phyloP scores from a whole-genome alignment of 92 coral and sea anemone species.

The Plumapathes pennacea region DNA sequence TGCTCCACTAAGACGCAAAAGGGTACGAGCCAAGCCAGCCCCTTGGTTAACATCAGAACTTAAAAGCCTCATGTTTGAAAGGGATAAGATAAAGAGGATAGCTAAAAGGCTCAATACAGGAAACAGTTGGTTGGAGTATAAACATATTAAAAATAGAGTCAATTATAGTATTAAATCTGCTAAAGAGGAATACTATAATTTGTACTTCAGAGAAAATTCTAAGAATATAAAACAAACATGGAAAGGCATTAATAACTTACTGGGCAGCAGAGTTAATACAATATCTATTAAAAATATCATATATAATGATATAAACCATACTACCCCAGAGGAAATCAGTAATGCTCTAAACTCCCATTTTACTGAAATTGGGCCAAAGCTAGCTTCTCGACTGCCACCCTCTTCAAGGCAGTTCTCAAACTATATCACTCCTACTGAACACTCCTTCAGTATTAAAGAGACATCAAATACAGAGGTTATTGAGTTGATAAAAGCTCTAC shows the following conservation, averaged over 20 bases:
- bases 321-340: slow-evolving; percentile 23
- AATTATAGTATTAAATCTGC: slow-evolving; percentile 3
- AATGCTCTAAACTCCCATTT: slow-evolving; percentile 37
- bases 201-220: slow-evolving; percentile 10
- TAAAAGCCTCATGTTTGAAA: slow-evolving; percentile 3
- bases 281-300: slow-evolving; percentile 13
- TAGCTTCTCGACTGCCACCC: slow-evolving; percentile 35
- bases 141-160: slow-evolving; percentile 12
- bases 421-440: slow-evolving; percentile 4
- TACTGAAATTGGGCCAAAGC: slow-evolving; percentile 36
- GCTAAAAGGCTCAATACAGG: neutral
- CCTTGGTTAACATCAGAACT: slow-evolving; percentile 14
- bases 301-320: slow-evolving; percentile 2
- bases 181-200: slow-evolving; percentile 5
- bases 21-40: slow-evolving; percentile 9
- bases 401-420: slow-evolving; percentile 1
- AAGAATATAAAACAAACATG: slow-evolving; percentile 30
- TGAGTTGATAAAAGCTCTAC: too few relatives aligned
- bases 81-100: slow-evolving; percentile 17
- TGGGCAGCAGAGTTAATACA: slow-evolving; percentile 3
- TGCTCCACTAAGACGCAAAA: slow-evolving; percentile 14
- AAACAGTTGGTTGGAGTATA: slow-evolving; percentile 1
- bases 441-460: slow-evolving; percentile 8
- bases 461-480: neutral
- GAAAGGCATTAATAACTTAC: slow-evolving; percentile 14